phyloP scores from a whole-genome alignment of 2,113 vertebrate genomes.

The cat (Felis catus) region DNA sequence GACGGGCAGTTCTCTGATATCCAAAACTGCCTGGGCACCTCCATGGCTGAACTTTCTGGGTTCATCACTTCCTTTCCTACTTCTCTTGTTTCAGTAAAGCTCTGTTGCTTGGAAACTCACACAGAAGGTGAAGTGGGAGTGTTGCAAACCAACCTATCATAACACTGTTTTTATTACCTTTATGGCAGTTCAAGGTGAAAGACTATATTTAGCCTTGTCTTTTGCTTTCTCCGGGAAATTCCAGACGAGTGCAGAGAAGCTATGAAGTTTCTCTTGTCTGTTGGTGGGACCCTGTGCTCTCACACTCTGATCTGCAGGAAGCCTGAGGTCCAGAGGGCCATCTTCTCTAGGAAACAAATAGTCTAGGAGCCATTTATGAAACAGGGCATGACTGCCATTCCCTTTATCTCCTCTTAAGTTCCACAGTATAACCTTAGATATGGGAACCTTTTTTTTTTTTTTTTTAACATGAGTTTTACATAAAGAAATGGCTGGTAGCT shows the following conservation, averaged over 20 bases:
- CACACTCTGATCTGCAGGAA: neutral
- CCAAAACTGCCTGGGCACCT: neutral
- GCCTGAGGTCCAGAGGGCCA: neutral
- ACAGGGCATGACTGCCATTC: neutral
- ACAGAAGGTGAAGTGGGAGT: neutral
- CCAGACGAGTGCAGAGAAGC: neutral
- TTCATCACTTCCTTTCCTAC: neutral
- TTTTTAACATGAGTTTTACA: neutral
- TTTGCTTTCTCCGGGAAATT: slow-evolving; percentile 29
- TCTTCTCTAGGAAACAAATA: neutral
- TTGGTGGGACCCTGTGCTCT: neutral
- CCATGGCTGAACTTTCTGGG: neutral
- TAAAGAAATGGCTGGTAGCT: neutral
- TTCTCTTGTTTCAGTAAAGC: slow-evolving; percentile 30
- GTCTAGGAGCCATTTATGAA: neutral
- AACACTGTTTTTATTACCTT: slow-evolving; percentile 30
- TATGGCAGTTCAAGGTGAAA: slow-evolving; percentile 60
- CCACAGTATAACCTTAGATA: neutral
- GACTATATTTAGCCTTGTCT: slow-evolving; percentile 42
- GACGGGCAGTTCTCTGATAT: neutral
- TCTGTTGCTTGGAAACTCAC: slow-evolving; percentile 65
- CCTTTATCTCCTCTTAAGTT: neutral
- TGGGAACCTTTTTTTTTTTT: neutral
- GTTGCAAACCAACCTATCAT: neutral
- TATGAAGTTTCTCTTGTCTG: neutral